Base-by-base conservation (phyloP, 2,113 vertebrate species). In the Gyps fulvus region DNA sequence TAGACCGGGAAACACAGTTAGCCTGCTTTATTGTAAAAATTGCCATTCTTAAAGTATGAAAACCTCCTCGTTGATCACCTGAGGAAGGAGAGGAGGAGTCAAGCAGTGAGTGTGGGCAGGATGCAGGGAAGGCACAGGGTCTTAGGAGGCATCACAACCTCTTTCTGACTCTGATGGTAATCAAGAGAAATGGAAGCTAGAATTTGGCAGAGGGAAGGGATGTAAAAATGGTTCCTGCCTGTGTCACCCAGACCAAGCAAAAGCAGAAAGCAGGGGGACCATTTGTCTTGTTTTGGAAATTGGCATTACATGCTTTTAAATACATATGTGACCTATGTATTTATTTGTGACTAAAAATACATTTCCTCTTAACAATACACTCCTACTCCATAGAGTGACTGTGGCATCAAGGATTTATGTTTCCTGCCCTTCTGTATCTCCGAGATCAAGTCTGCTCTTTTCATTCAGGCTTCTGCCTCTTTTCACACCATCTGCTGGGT, bases 101-200 rank as follows among this genome's bases (percentile, higher is more conserved):
- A 36, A 36, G 36, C 45, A 49, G 19, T 13, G 38, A 55, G 23
- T 1, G 0, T 61, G 45, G 32, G 67, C 62, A 91, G 45, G 40
- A 26, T 45, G 22, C 1, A 2, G 32, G 42, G 40, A 69, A 76
- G 38, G 29, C 36, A 32, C 1, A 0, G 36, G 32, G 27, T 79
- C 8, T 22, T 45, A 32, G 32, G 38, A 50, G 34, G 42, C n/a
- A 69, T 79, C 57, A 40, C 16, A 70, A 25, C 23, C 27, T 38
- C 49, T 40, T 83, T 54, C n/a, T 83, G 25, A 7, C 13, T 66
- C 45, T 55, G 13, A 40, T 15, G 20, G 22, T 58, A 34, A 73
- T 26, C 32, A 50, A 72, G 27, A 45, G 38, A 91, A 70, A 65
- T 18, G 13, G 40, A 50, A 65, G 40, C 7, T 61, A 40, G 50